Percentiles rank a stretch among this genome's conserved stretches.
Evolutionary conservation across 2,113 vertebrate genomes (phyloP).

Genomic region (Archocentrus centrarchus): DNA sequence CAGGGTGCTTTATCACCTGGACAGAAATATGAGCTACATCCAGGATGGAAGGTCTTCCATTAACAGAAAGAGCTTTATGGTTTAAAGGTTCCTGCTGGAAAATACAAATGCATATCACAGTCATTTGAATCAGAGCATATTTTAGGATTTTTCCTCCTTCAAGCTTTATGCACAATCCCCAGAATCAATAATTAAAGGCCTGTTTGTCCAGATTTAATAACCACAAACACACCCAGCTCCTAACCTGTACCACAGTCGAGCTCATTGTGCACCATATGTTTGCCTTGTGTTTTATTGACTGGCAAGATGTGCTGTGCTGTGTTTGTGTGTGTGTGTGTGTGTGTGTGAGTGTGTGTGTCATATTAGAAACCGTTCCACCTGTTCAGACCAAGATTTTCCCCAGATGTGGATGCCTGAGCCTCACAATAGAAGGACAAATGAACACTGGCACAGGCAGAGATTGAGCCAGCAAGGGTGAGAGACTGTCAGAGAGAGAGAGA

Average conservation of each 20-base stretch:
- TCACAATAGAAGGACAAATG: slow-evolving; percentile 47
- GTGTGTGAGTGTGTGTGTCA: not conserved
- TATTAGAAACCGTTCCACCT: slow-evolving; percentile 37
- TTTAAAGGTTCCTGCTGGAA: not conserved
- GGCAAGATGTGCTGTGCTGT: not conserved
- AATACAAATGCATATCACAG: not conserved
- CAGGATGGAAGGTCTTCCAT: not conserved
- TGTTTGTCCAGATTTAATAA: not conserved
- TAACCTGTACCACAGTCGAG: not conserved
- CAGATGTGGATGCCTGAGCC: slow-evolving; percentile 26
- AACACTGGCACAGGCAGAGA: slow-evolving; percentile 23
- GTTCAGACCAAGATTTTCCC: slow-evolving; percentile 34
- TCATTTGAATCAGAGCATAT: not conserved
- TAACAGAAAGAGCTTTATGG: not conserved
- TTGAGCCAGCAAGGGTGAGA: slow-evolving; percentile 1
- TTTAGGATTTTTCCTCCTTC: not conserved
- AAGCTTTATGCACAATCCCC: not conserved
- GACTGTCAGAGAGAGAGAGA: not conserved
- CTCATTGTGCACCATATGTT: slow-evolving; percentile 9
- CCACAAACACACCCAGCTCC: slow-evolving; percentile 16
- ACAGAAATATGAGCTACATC: not conserved
- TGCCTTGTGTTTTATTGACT: not conserved
- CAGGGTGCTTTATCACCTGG: slow-evolving; percentile 47
- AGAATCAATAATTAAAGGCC: not conserved
- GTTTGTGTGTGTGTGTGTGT: not conserved